phyloP scores from a whole-genome alignment of 1,140 invertebrate genomes.

The Scaptomyza montana region DNA sequence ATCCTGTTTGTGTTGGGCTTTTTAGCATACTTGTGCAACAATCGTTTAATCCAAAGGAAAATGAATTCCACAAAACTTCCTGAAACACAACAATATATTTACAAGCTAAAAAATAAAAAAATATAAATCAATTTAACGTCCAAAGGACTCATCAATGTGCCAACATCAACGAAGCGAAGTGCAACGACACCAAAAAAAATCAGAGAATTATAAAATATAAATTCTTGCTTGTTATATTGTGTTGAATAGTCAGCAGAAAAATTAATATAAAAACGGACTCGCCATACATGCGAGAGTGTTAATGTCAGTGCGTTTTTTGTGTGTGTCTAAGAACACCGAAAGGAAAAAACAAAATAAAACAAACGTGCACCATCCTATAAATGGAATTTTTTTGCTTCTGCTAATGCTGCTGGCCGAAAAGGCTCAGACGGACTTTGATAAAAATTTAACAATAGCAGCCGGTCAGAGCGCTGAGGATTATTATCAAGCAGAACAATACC shows the following conservation, averaged over 20 bases:
- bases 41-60: neutral
- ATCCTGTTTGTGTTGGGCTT: too few species aligned
- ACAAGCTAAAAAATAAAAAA: slow-evolving; percentile 31
- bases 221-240: neutral
- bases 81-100: slow-evolving; percentile 31
- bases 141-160: neutral
- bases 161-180: neutral
- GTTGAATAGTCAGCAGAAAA: neutral
- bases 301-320: neutral
- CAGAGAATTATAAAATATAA: slow-evolving; percentile 2
- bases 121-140: too few species aligned
- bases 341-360: neutral
- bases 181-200: neutral
- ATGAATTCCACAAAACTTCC: neutral
- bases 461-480: slow-evolving; percentile 50
- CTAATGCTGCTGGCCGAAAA: neutral
- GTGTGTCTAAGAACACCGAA: neutral
- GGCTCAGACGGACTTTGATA: slow-evolving; percentile 1
- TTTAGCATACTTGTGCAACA: too few species aligned
- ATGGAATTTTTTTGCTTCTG: neutral
- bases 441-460: slow-evolving; percentile 10
- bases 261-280: neutral
- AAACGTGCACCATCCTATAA: too few species aligned
- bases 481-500: slow-evolving; percentile 47
- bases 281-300: neutral